Base-by-base conservation (phyloP, 2,888 invertebrate genomes). In the Anagyrus pseudococci region DNA sequence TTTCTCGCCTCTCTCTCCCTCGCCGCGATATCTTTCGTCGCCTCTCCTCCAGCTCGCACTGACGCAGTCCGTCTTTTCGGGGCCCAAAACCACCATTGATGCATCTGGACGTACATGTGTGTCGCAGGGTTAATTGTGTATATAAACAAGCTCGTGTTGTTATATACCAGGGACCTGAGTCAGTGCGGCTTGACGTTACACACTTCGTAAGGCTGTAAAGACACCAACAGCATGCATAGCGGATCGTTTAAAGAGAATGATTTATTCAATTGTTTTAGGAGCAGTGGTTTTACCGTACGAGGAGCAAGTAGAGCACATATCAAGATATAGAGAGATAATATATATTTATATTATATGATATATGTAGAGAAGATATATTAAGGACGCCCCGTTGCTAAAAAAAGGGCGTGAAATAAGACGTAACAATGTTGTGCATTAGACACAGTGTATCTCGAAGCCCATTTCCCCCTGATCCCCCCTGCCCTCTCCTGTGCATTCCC, bases 191-290 rank as follows among this genome's bases (percentile, higher is more conserved):
- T 33, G 17, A 8, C 26, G 41, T 17, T 41, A 23, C 58, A 29
- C 53, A 26, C 19, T 40, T 37, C 20, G 26, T 26, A n/a, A 26
- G n/a, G n/a, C n/a, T n/a, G 40, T 48, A 60, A 25, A 6, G 13
- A 60, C 60, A 60, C 20, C 4, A 41, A 57, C 8, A 41, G 25
- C 64, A 60, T 64, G 60, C 64, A 71, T 67, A 70, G 69, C 71
- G 69, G 68, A 71, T 71, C 67, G 69, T 74, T 73, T 74, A 73
- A 71, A 73, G 69, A 73, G 70, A 73, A 73, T 73, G 66, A 73
- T 74, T 74, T 73, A 74, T 71, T 72, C 70, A 67, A 71, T 73
- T 69, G 69, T 72, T 74, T 74, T 73, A 73, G 71, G 70, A 73
- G 67, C 69, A 70, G 69, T 72, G 70, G 69, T 73, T 74, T 60